Evolutionary conservation across 2,797 vertebrate genomes (phyloP), one percentile per base, ranked within the genome.

Genomic region (Allobates femoralis): DNA sequence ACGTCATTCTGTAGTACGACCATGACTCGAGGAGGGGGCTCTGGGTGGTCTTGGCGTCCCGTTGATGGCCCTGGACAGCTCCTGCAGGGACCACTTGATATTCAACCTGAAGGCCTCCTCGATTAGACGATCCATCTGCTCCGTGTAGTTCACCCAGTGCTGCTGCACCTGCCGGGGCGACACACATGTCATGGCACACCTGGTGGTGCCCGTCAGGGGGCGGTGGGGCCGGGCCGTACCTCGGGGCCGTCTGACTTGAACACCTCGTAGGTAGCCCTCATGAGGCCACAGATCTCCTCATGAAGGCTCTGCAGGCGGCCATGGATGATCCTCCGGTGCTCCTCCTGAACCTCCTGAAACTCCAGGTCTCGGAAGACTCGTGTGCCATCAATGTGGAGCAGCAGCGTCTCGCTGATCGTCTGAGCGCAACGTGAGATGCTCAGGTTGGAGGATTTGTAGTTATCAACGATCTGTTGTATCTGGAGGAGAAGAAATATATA

Each of bases 21-120:
- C 75, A 96, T 91, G 77, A 98, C 94, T 87, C 91, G 93, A 98
- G 97, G 83, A 97, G 90, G 0, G 96, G 94, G 79, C 93, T 95
- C 15, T 95, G 95, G 0, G 92, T 91, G 55, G 93, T 93, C 91
- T 96, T 97, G 89, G 91, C 92, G 26, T 97, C 95, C 96, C 96
- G 12, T 93, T 97, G 89, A 98, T 95, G 80, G 96, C 96, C 89
- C 91, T 96, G 60, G 94, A 95, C 0, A 98, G 93, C 77, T 95
- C 96, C 88, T 95, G 93, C 89, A 98, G 92, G 19, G 96, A 97
- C 90, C 90, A 91, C 77, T 95, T 96, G 71, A 98, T 90, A 21
- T 96, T 97, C 77, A 91, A 90, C 41, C 94, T 93, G 19, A 97
- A 90, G 37, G 96, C 94, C 0, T 96, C 94, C 88, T 97, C 96